Evolutionary conservation across 30 jellyfish, hydroid and myxozoan species (phyloP).

Genomic region (Hydractinia echinata): DNA sequence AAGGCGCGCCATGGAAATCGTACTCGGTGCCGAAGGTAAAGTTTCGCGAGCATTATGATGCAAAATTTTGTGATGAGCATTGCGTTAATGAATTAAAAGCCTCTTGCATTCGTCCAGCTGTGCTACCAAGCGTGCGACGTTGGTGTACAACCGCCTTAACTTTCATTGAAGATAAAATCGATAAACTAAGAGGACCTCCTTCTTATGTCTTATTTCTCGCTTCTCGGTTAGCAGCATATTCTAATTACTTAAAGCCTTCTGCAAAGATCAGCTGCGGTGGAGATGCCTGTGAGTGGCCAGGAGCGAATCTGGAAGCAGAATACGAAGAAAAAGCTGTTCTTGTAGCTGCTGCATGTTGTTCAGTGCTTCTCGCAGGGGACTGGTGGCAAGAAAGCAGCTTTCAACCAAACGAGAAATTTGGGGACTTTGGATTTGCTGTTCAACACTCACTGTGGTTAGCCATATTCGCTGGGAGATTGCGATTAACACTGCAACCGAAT

Average conservation of each 20-base stretch:
- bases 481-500: slow-evolving; percentile 23
- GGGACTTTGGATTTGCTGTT: slow-evolving; percentile 39
- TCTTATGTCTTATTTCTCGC: slow-evolving; percentile 29
- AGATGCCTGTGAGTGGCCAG: slow-evolving; percentile 23
- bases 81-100: slow-evolving; percentile 1
- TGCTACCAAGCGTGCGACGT: slow-evolving; percentile 1
- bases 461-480: slow-evolving; percentile 21
- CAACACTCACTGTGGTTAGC: slow-evolving; percentile 37
- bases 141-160: slow-evolving; percentile 35
- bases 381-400: slow-evolving; percentile 16
- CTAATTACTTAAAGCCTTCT: background rate
- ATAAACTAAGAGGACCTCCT: slow-evolving; percentile 25
- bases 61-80: slow-evolving; percentile 3
- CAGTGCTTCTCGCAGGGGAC: slow-evolving; percentile 18
- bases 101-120: slow-evolving; percentile 11
- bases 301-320: background rate
- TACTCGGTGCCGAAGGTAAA: slow-evolving; percentile 7
- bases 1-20: slow-evolving; percentile 17
- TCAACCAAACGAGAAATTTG: background rate
- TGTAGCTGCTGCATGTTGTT: slow-evolving; percentile 36
- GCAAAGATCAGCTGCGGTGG: slow-evolving; percentile 1
- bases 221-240: background rate
- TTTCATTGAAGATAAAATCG: background rate
- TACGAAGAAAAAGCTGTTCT: slow-evolving; percentile 26
- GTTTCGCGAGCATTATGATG: background rate